Evolutionary conservation across 1,140 invertebrate genomes (phyloP).

Genomic region (Anagrus nilaparvatae): DNA sequence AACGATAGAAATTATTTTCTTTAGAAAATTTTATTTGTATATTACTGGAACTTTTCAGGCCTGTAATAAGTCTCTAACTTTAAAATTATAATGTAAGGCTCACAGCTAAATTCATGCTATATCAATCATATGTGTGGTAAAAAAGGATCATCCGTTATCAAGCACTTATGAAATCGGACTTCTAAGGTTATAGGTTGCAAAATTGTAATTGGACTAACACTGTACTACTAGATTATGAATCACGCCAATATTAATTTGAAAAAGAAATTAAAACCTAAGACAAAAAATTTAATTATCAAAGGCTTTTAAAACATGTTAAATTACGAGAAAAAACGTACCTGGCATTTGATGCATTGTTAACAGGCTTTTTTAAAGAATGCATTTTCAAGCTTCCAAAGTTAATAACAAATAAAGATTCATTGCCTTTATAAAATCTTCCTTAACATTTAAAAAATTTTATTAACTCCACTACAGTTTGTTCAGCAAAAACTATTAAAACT

Average conservation of each 20-base stretch:
- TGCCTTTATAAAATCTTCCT: constrained; percentile 61
- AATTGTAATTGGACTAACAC: constrained; percentile 54
- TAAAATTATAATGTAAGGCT: too few species aligned
- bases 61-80: too few species aligned
- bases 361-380: constrained; percentile 44
- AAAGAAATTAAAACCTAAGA: constrained; percentile 51
- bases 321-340: too few species aligned
- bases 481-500: constrained; percentile 81
- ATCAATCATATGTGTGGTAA: constrained; percentile 71
- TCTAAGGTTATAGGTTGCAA: constrained; percentile 71
- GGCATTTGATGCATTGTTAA: too few species aligned
- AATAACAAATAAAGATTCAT: constrained; percentile 58
- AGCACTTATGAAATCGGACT: constrained; percentile 72
- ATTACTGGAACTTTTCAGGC: too few species aligned
- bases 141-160: constrained; percentile 79
- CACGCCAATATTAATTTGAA: constrained; percentile 65
- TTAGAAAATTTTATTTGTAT: too few species aligned
- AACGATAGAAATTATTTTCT: too few species aligned
- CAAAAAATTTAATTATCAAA: too few species aligned
- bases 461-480: constrained; percentile 75
- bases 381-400: constrained; percentile 76
- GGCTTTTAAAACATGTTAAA: too few species aligned
- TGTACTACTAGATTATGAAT: constrained; percentile 43
- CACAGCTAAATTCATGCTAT: too few species aligned
- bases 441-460: constrained; percentile 77